A percentile compares a stretch with the other conserved stretches of the same genome.
These are phyloP conservation scores for Sakesphorus luctuosus DNA, from an alignment of 2,113 vertebrate species.

Conservation along the genomic window DNA sequence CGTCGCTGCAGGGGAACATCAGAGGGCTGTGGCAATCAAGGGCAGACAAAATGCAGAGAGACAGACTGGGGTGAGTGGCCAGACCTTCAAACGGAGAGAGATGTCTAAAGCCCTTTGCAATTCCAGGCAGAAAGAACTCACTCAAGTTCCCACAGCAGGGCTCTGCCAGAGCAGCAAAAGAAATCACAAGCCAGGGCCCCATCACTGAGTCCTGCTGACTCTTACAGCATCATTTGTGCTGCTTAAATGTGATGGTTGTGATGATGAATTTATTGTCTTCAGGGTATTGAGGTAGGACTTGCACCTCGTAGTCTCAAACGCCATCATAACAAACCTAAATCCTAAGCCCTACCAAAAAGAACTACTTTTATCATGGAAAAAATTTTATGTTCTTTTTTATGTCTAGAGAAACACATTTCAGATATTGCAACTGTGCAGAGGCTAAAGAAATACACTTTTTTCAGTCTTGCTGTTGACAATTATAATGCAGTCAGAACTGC, in stretches of 20 bases:
- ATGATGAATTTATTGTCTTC: constrained; percentile 31
- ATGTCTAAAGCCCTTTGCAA: neutral
- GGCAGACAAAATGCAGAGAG: neutral
- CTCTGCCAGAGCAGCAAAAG: neutral
- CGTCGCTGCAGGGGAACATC: neutral
- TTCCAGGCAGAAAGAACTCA: neutral
- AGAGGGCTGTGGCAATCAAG: neutral
- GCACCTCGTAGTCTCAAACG: neutral
- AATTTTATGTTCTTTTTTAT: neutral
- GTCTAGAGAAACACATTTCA: neutral
- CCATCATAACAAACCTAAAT: neutral
- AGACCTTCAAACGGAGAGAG: neutral
- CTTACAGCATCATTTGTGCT: neutral
- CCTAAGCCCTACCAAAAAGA: neutral
- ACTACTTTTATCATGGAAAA: neutral
- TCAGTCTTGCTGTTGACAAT: neutral
- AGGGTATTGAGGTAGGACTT: neutral
- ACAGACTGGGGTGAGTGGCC: neutral
- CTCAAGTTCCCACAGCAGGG: constrained; percentile 21
- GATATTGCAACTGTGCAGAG: neutral
- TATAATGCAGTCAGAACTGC: neutral
- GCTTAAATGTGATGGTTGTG: neutral
- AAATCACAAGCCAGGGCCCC: constrained; percentile 4
- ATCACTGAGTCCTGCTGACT: neutral
- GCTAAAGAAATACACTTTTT: neutral